Conservation (phyloP, 92 coral and sea anemone species). For the Muricea muricata region DNA sequence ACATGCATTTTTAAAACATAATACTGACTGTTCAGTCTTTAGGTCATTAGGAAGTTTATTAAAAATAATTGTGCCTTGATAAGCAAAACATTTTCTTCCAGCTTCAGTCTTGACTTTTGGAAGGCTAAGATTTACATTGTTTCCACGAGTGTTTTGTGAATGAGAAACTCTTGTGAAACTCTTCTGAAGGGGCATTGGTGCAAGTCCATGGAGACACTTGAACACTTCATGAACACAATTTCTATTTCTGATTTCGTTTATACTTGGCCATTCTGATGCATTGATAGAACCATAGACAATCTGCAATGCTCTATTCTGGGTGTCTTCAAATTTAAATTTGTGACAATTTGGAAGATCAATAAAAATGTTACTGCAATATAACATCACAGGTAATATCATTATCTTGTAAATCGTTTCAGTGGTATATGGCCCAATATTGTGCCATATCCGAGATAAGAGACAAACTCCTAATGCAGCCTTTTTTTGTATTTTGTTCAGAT, state of each 20-base stretch:
- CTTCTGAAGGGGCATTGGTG: slow-evolving; percentile 1
- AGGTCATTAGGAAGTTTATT: not conserved
- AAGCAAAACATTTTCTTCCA: not conserved
- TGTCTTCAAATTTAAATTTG: not conserved
- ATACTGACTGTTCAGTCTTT: slow-evolving; percentile 4
- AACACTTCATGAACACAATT: slow-evolving; percentile 1
- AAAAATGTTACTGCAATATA: not conserved
- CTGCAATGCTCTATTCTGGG: slow-evolving; percentile 5
- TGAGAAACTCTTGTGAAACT: not conserved
- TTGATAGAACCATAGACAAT: not conserved
- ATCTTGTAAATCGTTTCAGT: not conserved
- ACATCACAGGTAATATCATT: not conserved
- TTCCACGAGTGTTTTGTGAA: not conserved
- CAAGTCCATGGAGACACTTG: not conserved
- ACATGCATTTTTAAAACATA: not conserved
- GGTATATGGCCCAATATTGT: too few species aligned
- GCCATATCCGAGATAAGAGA: not conserved
- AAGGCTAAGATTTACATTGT: not conserved
- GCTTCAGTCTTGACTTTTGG: not conserved
- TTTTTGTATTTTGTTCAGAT: not conserved
- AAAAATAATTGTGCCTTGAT: not conserved
- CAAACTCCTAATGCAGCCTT: slow-evolving; percentile 4
- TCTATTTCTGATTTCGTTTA: slow-evolving; percentile 5
- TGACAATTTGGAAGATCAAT: not conserved
- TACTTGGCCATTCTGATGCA: not conserved